A percentile compares a stretch with the other conserved stretches of the same genome.
These are phyloP conservation scores for Asteroscopus sphinx DNA, from an alignment of 2,888 invertebrate genomes.

Conservation along the genomic window DNA sequence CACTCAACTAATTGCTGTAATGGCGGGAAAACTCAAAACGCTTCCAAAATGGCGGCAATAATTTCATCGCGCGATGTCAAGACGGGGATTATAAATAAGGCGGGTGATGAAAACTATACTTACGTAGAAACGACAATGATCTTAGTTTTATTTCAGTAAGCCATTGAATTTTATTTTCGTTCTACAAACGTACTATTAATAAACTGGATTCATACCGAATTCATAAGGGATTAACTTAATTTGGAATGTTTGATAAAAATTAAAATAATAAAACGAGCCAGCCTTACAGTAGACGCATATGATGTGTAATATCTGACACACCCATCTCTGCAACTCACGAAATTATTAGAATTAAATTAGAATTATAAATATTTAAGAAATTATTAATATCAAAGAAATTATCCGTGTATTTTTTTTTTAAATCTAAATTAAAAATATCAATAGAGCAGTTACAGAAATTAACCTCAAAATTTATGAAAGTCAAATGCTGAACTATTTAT, in stretches of 20 bases:
- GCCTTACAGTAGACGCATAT: too few relatives aligned
- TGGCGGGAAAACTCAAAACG: conserved; percentile 84
- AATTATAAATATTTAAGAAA: too few relatives aligned
- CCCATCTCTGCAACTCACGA: too few relatives aligned
- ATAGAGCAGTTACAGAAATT: too few relatives aligned
- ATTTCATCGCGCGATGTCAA: conserved; percentile 83
- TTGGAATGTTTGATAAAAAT: conserved; percentile 9
- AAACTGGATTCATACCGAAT: conserved; percentile 23
- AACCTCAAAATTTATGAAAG: too few relatives aligned
- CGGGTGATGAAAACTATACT: conserved; percentile 86
- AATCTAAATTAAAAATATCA: too few relatives aligned
- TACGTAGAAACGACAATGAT: conserved; percentile 84
- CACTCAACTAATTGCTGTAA: conserved; percentile 89
- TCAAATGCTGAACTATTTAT: too few relatives aligned
- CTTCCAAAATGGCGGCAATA: conserved; percentile 81
- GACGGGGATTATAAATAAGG: conserved; percentile 84
- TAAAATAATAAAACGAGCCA: too few relatives aligned
- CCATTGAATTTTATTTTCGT: conserved; percentile 60
- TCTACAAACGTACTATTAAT: conserved; percentile 34
- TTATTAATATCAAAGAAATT: too few relatives aligned
- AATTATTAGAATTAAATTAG: too few relatives aligned
- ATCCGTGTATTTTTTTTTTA: too few relatives aligned
- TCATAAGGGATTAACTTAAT: conserved; percentile 8
- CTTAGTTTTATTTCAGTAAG: conserved; percentile 77
- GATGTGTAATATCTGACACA: too few relatives aligned